Evolutionary conservation across 2,113 vertebrate genomes (phyloP).

Genomic region (rabbit (Oryctolagus cuniculus)): mOryCun1.1 NC_091452.1:8792501-8793000

Average conservation of each 20-base stretch:
- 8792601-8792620: background rate
- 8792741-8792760: background rate
- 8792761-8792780: background rate
- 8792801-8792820: background rate
- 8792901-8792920: background rate
- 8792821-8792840: background rate
- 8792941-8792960: background rate
- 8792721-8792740: background rate
- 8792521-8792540: background rate
- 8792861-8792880: background rate
- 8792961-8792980: background rate
- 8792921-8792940: too few relatives aligned
- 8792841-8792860: background rate
- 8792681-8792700: background rate
- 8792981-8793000: background rate
- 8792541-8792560: background rate
- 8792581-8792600: background rate
- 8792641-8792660: background rate
- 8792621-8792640: background rate
- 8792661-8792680: background rate
- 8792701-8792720: too few relatives aligned
- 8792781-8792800: background rate
- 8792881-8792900: too few relatives aligned
- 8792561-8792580: background rate
- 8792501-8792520: background rate